Evolutionary conservation across 2,113 vertebrate species (phyloP).

Genomic region (Pedionomus torquatus): DNA sequence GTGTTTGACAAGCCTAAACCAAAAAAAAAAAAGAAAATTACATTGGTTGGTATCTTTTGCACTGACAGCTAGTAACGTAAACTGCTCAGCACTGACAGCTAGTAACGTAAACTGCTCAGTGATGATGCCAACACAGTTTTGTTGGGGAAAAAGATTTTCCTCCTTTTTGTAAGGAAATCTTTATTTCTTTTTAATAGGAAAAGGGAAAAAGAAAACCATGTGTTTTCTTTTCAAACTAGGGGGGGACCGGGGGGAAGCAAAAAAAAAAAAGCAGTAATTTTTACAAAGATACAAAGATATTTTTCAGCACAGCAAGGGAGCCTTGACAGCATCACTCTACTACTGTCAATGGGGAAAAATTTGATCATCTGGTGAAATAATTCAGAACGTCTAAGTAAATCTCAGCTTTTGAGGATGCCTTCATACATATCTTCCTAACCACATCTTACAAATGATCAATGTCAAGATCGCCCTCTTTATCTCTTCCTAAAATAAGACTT

Average conservation of each 20-base stretch:
- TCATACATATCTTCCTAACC: background rate
- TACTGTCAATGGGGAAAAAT: background rate
- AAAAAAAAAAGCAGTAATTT: background rate
- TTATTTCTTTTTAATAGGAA: background rate
- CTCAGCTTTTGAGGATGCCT: background rate
- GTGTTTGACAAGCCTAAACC: background rate
- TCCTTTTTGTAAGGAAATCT: background rate
- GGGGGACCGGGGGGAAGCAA: background rate
- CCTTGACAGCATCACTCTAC: background rate
- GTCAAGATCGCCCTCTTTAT: background rate
- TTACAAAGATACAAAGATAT: background rate
- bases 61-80: background rate
- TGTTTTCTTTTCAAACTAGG: too few relatives aligned
- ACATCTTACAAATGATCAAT: background rate
- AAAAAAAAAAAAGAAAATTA: background rate
- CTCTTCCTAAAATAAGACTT: background rate
- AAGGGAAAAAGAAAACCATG: background rate
- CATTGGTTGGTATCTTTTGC: background rate
- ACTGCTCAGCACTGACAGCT: background rate
- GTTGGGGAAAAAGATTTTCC: accelerated
- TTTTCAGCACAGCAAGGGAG: background rate
- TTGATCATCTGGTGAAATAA: background rate
- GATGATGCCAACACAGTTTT: background rate
- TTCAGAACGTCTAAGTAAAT: background rate
- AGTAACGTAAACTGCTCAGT: background rate